These are phyloP conservation scores for Drosophila eohydei DNA, from an alignment of 2,888 invertebrate genomes.

Conservation along the genomic window DNA sequence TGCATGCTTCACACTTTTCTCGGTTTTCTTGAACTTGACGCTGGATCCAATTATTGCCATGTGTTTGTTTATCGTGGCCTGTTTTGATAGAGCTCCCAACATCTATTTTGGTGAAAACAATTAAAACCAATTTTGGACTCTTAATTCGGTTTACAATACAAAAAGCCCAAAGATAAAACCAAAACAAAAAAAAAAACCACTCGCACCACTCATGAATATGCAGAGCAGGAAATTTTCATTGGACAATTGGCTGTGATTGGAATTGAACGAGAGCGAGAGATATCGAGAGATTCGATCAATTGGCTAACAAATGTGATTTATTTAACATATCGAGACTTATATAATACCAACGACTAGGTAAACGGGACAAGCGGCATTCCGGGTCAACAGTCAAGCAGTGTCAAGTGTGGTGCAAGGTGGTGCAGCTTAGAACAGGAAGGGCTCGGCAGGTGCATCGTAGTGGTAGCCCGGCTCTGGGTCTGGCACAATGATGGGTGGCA, in stretches of 20 bases:
- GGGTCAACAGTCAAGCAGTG: slow-evolving; percentile 28
- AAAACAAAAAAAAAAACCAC: not conserved
- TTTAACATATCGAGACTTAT: slow-evolving; percentile 60
- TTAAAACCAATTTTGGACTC: slow-evolving; percentile 53
- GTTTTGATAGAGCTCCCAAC: slow-evolving; percentile 9
- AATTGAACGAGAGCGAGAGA: slow-evolving; percentile 22
- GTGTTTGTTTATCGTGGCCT: slow-evolving; percentile 1
- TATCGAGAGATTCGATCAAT: slow-evolving; percentile 27
- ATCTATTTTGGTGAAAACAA: slow-evolving; percentile 38
- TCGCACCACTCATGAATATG: slow-evolving; percentile 66
- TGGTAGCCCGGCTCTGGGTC: slow-evolving; percentile 61
- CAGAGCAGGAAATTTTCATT: slow-evolving; percentile 46
- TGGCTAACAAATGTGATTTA: slow-evolving; percentile 69
- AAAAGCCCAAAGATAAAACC: not conserved
- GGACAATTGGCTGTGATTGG: slow-evolving; percentile 69
- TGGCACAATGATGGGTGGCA: slow-evolving; percentile 64
- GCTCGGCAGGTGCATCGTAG: slow-evolving; percentile 63
- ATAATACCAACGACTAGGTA: slow-evolving; percentile 50
- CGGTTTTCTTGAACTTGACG: slow-evolving; percentile 70
- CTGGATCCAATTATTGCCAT: slow-evolving; percentile 58
- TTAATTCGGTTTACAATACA: slow-evolving; percentile 47
- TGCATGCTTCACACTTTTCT: slow-evolving; percentile 75
- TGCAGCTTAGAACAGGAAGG: slow-evolving; percentile 58
- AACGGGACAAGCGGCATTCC: slow-evolving; percentile 62
- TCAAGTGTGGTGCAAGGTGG: slow-evolving; percentile 13